phyloP scores from a whole-genome alignment of 2,888 invertebrate species.

The Romanomermis culicivorax region DNA sequence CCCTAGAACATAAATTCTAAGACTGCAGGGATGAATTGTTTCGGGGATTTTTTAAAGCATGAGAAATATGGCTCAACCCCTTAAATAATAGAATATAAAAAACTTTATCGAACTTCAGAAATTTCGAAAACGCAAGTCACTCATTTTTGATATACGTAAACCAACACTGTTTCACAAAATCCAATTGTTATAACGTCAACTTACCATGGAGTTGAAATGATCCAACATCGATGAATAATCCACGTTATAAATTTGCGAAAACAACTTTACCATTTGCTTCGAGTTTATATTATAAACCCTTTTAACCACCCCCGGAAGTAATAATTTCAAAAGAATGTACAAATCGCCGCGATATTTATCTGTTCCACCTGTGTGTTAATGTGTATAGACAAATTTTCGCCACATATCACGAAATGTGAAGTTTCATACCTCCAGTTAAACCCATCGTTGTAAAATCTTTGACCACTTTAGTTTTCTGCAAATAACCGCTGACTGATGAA shows the following conservation, averaged over 20 bases:
- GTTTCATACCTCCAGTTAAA: not conserved
- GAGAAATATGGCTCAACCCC: no score
- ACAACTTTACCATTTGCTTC: slow-evolving; percentile 62
- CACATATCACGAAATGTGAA: no score
- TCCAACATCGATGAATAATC: slow-evolving; percentile 59
- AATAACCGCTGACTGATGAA: slow-evolving; percentile 12
- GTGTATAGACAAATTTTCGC: no score
- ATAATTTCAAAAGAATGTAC: slow-evolving; percentile 40
- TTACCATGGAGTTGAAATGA: slow-evolving; percentile 42
- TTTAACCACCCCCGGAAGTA: slow-evolving; percentile 59
- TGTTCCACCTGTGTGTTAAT: no score
- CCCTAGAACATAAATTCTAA: slow-evolving; percentile 37
- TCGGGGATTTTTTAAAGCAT: slow-evolving; percentile 1
- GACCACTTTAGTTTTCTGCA: slow-evolving; percentile 14
- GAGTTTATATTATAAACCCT: slow-evolving; percentile 74
- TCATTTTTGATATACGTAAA: no score
- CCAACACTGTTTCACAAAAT: not conserved
- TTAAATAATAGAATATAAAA: no score
- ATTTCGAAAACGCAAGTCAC: no score
- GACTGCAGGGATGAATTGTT: no score
- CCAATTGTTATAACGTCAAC: not conserved
- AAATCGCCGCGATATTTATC: slow-evolving; percentile 15
- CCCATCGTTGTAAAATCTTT: slow-evolving; percentile 6
- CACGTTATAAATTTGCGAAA: slow-evolving; percentile 41
- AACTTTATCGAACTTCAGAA: no score